Base-by-base conservation (phyloP, 35 echinoderm and acorn worm species). In the Chiridota heheva region DNA sequence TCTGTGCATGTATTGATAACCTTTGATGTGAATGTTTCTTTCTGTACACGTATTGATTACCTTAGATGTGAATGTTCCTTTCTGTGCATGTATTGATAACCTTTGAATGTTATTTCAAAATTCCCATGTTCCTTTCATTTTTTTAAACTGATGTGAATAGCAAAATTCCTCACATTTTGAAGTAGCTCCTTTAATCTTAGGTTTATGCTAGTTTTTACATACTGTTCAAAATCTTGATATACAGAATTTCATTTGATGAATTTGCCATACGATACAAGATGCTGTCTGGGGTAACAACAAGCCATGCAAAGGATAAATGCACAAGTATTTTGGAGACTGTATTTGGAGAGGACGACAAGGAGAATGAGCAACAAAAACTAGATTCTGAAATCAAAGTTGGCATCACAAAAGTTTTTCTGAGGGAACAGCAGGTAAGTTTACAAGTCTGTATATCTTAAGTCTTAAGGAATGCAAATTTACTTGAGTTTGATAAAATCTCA, bases 371-470 rank as follows among this genome's bases (percentile, higher is more conserved):
- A 40, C 48, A 12, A 6, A 45, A 28, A 35, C 71, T 37, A 80
- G 62, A 55, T 18, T 61, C 75, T 40, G 51, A 18, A 25, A 60
- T 34, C 20, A 78, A 84, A 64, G 66, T 87, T 81, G 93, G 93
- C 6, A 97, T 83, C 42, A 91, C 78, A 5, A 97, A 88, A 65
- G 61, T 97, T 8, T 97, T 97, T 39, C 88, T 97, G 2, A 48
- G 78, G 31, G 84, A 91, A 41, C 81, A 83, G 17, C 84, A 91
- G 88, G 93, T 96, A 91, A 56, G 41, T 8, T 31, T 70, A 29
- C 27, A 10, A 40, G 30, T 2, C 16, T 26, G 3, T 18, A 60
- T 60, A 26, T 60, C 6, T 60, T 26, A 18, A 3, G 32, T 60
- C 47, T 51, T 8, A 51, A 51, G 8, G 8, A 12, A n/a, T 51